Percentiles rank a stretch among this genome's conserved stretches.
Evolutionary conservation across 2,888 invertebrate genomes (phyloP).

Genomic region (Pyrrhia umbra): DNA sequence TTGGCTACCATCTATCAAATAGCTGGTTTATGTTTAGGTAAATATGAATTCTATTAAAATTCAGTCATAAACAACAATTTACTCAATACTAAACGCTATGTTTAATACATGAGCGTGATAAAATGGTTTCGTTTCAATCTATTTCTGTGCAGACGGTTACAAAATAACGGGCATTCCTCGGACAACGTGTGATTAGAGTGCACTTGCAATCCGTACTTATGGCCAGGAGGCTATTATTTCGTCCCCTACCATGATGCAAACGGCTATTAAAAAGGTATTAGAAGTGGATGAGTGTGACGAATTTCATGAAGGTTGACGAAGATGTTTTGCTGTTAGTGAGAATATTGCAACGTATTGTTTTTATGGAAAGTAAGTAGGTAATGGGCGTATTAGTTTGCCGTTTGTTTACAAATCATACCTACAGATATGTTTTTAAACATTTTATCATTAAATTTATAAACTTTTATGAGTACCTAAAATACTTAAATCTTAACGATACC

Average conservation of each 20-base stretch:
- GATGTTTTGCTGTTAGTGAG: background rate
- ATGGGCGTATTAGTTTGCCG: no score
- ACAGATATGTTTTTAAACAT: no score
- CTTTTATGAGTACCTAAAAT: no score
- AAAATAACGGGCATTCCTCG: constrained; percentile 67
- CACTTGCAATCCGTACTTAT: constrained; percentile 61
- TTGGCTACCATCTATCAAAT: no score
- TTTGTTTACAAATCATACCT: no score
- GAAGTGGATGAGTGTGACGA: constrained; percentile 49
- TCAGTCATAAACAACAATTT: constrained; percentile 7
- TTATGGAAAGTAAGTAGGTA: constrained; percentile 3
- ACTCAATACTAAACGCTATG: constrained; percentile 8
- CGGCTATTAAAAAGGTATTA: constrained; percentile 65
- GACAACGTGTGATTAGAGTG: constrained; percentile 69
- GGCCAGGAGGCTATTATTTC: constrained; percentile 47
- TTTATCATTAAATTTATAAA: no score
- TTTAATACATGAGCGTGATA: constrained; percentile 38
- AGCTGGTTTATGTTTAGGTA: no score
- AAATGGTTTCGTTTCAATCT: constrained; percentile 48
- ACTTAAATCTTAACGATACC: no score
- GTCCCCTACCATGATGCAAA: constrained; percentile 55
- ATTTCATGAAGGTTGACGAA: constrained; percentile 42
- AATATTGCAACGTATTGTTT: background rate
- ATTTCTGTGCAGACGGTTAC: constrained; percentile 48
- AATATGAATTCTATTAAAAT: no score